These are phyloP conservation scores for Nomada lathburiana DNA, from an alignment of 2,888 invertebrate genomes.

Conservation along the genomic window DNA sequence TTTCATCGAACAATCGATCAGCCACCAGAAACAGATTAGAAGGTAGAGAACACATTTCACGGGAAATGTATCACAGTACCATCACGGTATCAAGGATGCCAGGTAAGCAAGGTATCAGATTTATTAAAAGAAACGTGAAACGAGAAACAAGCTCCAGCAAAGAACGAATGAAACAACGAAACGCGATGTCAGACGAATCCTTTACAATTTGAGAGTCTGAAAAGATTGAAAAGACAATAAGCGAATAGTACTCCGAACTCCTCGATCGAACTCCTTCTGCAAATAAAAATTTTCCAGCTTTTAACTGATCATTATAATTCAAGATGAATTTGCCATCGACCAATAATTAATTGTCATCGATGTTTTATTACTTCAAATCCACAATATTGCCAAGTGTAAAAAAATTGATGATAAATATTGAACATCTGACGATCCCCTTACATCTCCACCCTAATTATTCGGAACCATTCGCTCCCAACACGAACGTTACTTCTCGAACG, in stretches of 20 bases:
- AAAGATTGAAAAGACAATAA: neutral
- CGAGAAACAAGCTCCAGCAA: neutral
- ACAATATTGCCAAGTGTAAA: too few species aligned
- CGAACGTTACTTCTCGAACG: conserved; percentile 11
- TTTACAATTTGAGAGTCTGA: neutral
- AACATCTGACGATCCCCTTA: neutral
- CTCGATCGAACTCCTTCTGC: neutral
- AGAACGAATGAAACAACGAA: neutral
- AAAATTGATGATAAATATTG: too few species aligned
- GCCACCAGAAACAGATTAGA: too few species aligned
- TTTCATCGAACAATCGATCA: too few species aligned
- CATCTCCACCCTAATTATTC: neutral
- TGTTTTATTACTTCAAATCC: too few species aligned
- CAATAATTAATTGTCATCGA: too few species aligned
- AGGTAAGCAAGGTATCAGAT: neutral
- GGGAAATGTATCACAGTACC: neutral
- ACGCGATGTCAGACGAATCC: neutral
- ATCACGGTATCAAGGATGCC: neutral
- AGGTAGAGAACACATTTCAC: too few species aligned
- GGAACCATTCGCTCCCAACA: neutral
- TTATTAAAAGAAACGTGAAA: neutral
- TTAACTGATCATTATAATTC: too few species aligned
- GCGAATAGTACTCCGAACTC: neutral
- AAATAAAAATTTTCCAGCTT: neutral
- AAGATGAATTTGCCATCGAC: too few species aligned